These are phyloP conservation scores for Spea hammondii DNA, from an alignment of 2,797 vertebrate genomes.

Conservation along the genomic window DNA sequence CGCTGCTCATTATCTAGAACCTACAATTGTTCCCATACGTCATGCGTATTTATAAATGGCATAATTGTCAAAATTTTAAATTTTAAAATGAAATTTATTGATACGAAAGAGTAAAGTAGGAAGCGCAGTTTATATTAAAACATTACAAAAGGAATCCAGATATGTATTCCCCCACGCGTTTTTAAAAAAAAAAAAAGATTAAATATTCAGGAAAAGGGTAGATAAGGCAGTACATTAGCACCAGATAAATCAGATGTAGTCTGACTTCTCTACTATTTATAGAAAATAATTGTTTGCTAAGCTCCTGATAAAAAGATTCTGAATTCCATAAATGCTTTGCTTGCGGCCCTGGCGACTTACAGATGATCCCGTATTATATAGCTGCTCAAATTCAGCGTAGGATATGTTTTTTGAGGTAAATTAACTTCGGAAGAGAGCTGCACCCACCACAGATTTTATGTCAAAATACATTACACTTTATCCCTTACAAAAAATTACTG, in stretches of 20 bases:
- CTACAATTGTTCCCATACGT: too few species aligned
- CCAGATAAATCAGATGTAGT: not conserved
- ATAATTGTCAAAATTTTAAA: too few species aligned
- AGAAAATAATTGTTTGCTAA: constrained; percentile 2
- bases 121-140: not conserved
- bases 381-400: too few species aligned
- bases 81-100: too few species aligned
- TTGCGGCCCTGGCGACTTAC: not conserved
- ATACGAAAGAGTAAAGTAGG: not conserved
- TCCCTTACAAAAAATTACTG: too few species aligned
- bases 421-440: too few species aligned
- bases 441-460: too few species aligned
- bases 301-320: not conserved
- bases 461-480: too few species aligned
- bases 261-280: constrained; percentile 1
- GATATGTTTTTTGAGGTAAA: too few species aligned
- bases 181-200: not conserved
- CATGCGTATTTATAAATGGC: too few species aligned
- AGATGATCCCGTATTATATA: too few species aligned
- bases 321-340: constrained; percentile 8
- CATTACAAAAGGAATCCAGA: not conserved
- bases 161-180: not conserved
- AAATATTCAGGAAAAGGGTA: not conserved
- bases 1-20: too few species aligned
- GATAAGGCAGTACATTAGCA: not conserved